Percentiles rank a stretch among this genome's conserved stretches.
These are phyloP conservation scores for Macrobrachium rosenbergii DNA, from an alignment of 1,140 invertebrate species.

Conservation along the genomic window DNA sequence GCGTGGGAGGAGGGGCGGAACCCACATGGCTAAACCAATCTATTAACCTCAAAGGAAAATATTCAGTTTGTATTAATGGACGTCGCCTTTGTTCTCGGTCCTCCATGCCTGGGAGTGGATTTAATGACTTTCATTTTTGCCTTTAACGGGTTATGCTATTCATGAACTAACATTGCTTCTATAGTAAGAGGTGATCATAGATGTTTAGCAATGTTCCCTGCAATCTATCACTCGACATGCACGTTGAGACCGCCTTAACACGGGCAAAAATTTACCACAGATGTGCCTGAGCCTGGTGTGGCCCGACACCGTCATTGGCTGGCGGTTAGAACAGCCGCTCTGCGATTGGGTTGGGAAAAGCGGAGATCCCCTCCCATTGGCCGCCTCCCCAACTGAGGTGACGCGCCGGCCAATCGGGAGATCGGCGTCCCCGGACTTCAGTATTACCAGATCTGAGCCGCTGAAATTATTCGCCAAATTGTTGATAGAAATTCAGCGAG, in stretches of 20 bases:
- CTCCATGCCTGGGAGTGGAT: conserved; percentile 23
- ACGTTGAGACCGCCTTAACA: conserved; percentile 53
- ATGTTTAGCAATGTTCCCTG: conserved; percentile 49
- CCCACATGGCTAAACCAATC: conserved; percentile 21
- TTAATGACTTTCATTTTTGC: neutral
- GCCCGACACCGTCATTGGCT: conserved; percentile 43
- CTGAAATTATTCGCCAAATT: neutral
- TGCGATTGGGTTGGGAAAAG: conserved; percentile 49
- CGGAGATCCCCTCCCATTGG: conserved; percentile 42
- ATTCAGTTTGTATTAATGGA: conserved; percentile 46
- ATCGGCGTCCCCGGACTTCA: conserved; percentile 51
- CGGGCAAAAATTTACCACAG: conserved; percentile 67
- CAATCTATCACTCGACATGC: conserved; percentile 62
- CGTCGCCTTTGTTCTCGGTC: conserved; percentile 55
- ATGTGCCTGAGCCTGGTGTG: conserved; percentile 64
- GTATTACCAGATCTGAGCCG: conserved; percentile 44
- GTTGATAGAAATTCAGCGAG: too few species aligned
- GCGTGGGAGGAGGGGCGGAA: conserved; percentile 15
- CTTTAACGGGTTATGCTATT: too few species aligned
- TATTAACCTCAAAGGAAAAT: conserved; percentile 46
- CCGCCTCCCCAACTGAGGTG: conserved; percentile 46
- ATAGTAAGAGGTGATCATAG: neutral
- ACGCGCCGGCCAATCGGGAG: conserved; percentile 47
- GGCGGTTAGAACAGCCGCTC: conserved; percentile 28
- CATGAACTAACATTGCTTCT: conserved; percentile 12